Evolutionary conservation across 2,113 vertebrate genomes (phyloP).

Genomic region (Chrysochloris asiatica): DNA sequence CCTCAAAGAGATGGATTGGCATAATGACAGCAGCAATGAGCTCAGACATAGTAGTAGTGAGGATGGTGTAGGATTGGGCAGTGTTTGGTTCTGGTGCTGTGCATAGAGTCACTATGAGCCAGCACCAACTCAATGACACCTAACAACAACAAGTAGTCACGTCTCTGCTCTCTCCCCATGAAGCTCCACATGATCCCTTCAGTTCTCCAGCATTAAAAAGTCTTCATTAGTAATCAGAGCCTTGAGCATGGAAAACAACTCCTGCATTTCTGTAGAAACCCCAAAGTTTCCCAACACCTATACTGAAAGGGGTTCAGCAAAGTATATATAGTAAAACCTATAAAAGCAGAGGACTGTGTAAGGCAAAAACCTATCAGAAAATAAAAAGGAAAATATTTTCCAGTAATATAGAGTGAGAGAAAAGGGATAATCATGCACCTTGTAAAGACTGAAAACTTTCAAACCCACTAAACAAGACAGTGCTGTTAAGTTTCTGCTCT

Average conservation of each 20-base stretch:
- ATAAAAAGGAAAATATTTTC: neutral
- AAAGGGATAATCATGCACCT: neutral
- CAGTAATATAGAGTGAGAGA: neutral
- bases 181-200: neutral
- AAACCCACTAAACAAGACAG: neutral
- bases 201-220: neutral
- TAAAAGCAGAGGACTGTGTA: neutral
- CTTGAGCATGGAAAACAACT: neutral
- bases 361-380: neutral
- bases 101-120: too few relatives aligned
- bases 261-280: too few relatives aligned
- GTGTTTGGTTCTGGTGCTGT: too few relatives aligned
- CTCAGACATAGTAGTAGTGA: too few relatives aligned
- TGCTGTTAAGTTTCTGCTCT: neutral
- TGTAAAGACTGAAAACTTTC: neutral
- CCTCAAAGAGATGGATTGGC: too few relatives aligned
- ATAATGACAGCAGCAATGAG: too few relatives aligned
- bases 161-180: accelerated
- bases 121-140: too few relatives aligned
- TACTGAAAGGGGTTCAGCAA: neutral
- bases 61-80: too few relatives aligned
- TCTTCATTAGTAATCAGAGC: accelerated
- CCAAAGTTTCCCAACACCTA: neutral
- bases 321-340: neutral
- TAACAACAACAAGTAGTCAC: accelerated